A percentile compares a stretch with the other conserved stretches of the same genome.
Conservation (phyloP, 2,113 vertebrate genomes). For the Chionis minor region DNA sequence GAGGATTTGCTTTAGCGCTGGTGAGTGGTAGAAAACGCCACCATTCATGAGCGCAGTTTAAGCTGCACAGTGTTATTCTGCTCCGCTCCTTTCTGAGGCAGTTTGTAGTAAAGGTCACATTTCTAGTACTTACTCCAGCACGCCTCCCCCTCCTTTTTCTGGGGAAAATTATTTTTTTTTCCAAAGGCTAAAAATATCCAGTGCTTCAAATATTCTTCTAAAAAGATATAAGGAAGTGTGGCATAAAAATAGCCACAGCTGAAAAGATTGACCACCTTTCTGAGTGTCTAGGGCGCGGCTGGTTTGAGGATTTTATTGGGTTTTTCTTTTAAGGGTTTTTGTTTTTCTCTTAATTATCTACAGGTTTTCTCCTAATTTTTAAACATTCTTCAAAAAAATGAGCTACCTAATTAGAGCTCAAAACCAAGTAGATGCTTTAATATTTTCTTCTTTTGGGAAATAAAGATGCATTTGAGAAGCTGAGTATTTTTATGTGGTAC, state of each 20-base stretch:
- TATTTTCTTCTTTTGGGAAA: background rate
- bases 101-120: constrained; percentile 40
- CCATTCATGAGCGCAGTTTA: background rate
- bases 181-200: constrained; percentile 50
- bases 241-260: constrained; percentile 27
- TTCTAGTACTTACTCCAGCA: background rate
- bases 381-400: background rate
- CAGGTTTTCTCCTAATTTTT: background rate
- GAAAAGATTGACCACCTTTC: background rate
- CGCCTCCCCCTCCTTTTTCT: background rate
- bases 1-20: constrained; percentile 14
- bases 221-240: constrained; percentile 35
- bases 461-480: background rate
- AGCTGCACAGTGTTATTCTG: background rate
- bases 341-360: background rate
- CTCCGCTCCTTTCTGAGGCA: background rate
- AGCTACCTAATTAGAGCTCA: background rate
- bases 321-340: background rate
- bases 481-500: background rate
- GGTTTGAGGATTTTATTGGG: background rate
- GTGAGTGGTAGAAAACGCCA: constrained; percentile 4
- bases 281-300: background rate
- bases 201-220: background rate
- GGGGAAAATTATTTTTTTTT: background rate
- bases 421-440: background rate